These are phyloP conservation scores for Sclerurus mexicanus DNA, from an alignment of 2,113 vertebrate species.

Conservation along the genomic window DNA sequence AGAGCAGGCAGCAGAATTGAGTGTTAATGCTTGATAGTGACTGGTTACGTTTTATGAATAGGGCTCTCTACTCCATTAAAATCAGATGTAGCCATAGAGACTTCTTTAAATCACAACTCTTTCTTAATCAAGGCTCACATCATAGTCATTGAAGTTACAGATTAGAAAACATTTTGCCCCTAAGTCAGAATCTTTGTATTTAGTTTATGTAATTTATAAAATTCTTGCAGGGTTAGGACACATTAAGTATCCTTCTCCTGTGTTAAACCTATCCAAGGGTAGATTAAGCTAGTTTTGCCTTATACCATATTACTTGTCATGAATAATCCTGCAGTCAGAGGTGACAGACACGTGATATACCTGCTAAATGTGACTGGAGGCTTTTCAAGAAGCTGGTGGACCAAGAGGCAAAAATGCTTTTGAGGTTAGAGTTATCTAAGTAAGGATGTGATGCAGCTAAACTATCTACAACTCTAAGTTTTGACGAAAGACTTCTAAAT, in stretches of 20 bases:
- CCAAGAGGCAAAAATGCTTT: neutral
- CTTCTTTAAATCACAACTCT: neutral
- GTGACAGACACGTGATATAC: neutral
- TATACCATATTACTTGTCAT: neutral
- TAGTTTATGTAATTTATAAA: neutral
- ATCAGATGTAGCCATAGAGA: neutral
- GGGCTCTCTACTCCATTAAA: neutral
- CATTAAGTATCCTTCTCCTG: neutral
- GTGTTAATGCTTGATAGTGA: neutral
- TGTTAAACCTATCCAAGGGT: neutral
- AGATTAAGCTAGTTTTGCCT: constrained; percentile 17
- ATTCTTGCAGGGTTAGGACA: neutral
- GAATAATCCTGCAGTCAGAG: neutral
- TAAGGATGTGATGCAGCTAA: neutral
- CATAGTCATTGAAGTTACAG: neutral
- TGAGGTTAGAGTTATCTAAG: neutral
- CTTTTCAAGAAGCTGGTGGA: neutral
- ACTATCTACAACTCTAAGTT: neutral
- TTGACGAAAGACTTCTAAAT: neutral
- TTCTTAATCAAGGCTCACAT: neutral
- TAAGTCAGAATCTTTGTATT: neutral
- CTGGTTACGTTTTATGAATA: neutral
- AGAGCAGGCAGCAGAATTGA: neutral
- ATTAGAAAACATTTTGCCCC: neutral
- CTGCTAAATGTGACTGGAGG: neutral